Evolutionary conservation across 2,113 vertebrate species (phyloP), one percentile per base, ranked within the genome.

Genomic region (Girardinichthys multiradiatus): DNA sequence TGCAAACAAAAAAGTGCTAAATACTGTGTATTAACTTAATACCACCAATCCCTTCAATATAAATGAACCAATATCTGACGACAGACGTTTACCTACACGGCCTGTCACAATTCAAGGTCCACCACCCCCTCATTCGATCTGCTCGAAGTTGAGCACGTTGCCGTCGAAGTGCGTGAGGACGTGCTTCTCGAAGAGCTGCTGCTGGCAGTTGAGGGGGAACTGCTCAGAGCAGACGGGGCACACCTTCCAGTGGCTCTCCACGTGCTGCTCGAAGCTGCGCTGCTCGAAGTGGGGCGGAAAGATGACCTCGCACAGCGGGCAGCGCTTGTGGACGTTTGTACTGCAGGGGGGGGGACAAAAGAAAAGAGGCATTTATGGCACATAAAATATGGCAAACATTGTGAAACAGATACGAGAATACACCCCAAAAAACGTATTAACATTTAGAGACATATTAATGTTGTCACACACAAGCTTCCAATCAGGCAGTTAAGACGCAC

Each of bases 221-320:
- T 99, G 98, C 93, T 99, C 95, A 0, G 95, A 95, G 95, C 98
- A 99, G 89, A 99, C 96, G 1, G 98, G 98, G 71, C 98, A 99
- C 60, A 98, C 96, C 89, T 98, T 98, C 98, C 98, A 99, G 95
- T 99, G 98, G 70, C 97, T 97, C 86, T 99, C 97, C 10, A 99
- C 97, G 0, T 99, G 98, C 11, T 96, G 96, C 91, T 99, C 97
- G 67, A 99, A 99, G 85, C 97, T 97, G 91, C 92, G 94, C 95
- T 99, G 98, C 80, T 98, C 96, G 0, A 97, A 99, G 93, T 98
- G 97, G 0, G 98, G 98, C 0, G 98, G 98, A 82, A 99, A 99
- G 93, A 97, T 96, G 79, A 99, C 90, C 37, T 98, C 95, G 0
- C 98, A 99, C 3, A 99, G 92, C 0, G 98, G 98, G 78, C 98